A percentile compares a stretch with the other conserved stretches of the same genome.
Conservation (phyloP, 2,113 vertebrate genomes). For the Hiodon alosoides region DNA sequence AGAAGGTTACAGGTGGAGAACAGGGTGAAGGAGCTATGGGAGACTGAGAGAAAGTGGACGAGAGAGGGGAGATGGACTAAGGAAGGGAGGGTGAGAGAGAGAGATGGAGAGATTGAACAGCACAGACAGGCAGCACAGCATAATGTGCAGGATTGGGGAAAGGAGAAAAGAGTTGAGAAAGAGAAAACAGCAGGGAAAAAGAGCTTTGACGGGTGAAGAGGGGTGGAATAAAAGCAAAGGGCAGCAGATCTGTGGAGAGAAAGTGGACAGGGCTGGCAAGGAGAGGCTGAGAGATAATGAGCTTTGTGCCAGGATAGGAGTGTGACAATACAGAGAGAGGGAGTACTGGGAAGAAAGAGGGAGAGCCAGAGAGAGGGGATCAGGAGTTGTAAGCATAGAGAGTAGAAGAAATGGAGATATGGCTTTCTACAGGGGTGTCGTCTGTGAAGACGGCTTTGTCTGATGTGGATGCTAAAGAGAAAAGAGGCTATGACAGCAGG, state of each 20-base stretch:
- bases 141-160: neutral
- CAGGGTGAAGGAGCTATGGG: slow-evolving; percentile 31
- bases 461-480: neutral
- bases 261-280: no score
- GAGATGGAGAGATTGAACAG: slow-evolving; percentile 17
- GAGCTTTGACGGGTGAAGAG: slow-evolving; percentile 23
- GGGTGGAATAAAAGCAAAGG: neutral
- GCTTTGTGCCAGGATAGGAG: neutral
- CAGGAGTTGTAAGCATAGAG: no score
- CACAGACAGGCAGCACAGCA: neutral
- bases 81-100: slow-evolving; percentile 13
- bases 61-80: slow-evolving; percentile 31
- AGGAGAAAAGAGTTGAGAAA: slow-evolving; percentile 23
- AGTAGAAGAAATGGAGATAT: neutral
- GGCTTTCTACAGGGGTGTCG: neutral
- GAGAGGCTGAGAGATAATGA: no score
- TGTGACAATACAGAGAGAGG: neutral
- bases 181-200: slow-evolving; percentile 40
- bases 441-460: neutral
- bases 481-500: neutral
- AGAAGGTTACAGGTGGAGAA: slow-evolving; percentile 40
- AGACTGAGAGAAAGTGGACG: slow-evolving; percentile 32
- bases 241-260: no score
- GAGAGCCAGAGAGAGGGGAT: neutral
- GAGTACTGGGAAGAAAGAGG: neutral